These are phyloP conservation scores for Raja brachyura DNA, from an alignment of 2,113 vertebrate species.

Conservation along the genomic window DNA sequence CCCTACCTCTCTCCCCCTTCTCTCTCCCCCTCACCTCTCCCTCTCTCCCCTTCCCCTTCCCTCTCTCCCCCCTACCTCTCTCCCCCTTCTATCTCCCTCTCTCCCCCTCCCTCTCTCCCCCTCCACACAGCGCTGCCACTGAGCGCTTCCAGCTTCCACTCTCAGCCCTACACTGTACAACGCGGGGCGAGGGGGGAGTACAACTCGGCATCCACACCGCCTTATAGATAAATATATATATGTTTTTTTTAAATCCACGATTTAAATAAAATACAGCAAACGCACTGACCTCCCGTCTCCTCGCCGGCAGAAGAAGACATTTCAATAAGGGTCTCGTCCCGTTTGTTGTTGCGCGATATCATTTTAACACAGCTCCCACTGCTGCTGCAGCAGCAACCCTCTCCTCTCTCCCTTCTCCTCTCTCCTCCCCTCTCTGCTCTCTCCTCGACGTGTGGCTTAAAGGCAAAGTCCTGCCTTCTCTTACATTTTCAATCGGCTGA, in stretches of 20 bases:
- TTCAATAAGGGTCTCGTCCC: not conserved
- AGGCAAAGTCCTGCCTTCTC: not conserved
- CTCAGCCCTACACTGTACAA: not conserved
- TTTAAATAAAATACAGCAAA: not conserved
- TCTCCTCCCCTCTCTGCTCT: not conserved
- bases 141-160: not conserved
- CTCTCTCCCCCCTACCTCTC: too few relatives aligned
- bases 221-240: too few relatives aligned
- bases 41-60: too few relatives aligned
- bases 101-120: not conserved
- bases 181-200: too few relatives aligned
- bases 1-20: too few relatives aligned
- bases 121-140: not conserved
- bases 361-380: not conserved
- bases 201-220: too few relatives aligned
- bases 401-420: not conserved
- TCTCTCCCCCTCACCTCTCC: too few relatives aligned
- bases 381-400: too few relatives aligned
- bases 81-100: too few relatives aligned
- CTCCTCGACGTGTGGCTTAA: constrained; percentile 13
- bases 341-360: not conserved
- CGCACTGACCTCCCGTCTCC: not conserved
- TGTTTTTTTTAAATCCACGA: not conserved
- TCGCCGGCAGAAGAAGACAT: not conserved
- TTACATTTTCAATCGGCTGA: not conserved